phyloP scores from a whole-genome alignment of 2,113 vertebrate genomes.

The Salvelinus fontinalis region DNA sequence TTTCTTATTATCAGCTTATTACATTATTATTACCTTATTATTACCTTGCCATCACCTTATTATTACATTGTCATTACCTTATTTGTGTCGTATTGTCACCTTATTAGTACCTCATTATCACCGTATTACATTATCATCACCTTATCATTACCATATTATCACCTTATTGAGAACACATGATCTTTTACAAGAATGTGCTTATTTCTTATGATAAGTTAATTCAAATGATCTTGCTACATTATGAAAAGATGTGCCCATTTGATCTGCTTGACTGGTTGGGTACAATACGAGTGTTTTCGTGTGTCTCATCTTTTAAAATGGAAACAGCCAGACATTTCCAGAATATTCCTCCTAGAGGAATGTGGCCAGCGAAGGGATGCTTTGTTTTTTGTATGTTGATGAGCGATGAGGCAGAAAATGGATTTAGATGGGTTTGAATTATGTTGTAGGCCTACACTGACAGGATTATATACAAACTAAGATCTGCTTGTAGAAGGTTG shows the following conservation, averaged over 20 bases:
- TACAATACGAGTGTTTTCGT: not conserved
- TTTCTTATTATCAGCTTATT: too few species aligned
- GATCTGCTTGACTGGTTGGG: not conserved
- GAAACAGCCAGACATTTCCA: not conserved
- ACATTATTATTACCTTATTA: too few species aligned
- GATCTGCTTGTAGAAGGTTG: not conserved
- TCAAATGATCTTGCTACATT: too few species aligned
- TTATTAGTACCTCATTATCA: too few species aligned
- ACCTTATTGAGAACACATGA: too few species aligned
- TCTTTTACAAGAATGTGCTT: too few species aligned
- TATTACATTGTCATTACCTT: too few species aligned
- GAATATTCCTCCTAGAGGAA: not conserved
- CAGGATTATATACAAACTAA: conserved; percentile 1
- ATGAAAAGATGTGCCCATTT: not conserved
- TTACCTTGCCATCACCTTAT: too few species aligned
- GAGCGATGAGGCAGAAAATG: conserved; percentile 27
- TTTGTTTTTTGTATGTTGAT: conserved; percentile 17
- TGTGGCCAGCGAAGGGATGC: not conserved
- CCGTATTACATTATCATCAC: too few species aligned
- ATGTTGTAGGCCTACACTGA: not conserved
- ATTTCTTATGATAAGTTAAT: too few species aligned
- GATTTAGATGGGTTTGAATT: not conserved
- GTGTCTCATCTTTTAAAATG: not conserved
- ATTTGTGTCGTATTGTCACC: fast-evolving
- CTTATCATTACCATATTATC: too few species aligned